Evolutionary conservation across 53 echinoderm and acorn worm genomes (phyloP), one percentile per base, ranked within the genome.

Genomic region (Zoroaster sp.): DNA sequence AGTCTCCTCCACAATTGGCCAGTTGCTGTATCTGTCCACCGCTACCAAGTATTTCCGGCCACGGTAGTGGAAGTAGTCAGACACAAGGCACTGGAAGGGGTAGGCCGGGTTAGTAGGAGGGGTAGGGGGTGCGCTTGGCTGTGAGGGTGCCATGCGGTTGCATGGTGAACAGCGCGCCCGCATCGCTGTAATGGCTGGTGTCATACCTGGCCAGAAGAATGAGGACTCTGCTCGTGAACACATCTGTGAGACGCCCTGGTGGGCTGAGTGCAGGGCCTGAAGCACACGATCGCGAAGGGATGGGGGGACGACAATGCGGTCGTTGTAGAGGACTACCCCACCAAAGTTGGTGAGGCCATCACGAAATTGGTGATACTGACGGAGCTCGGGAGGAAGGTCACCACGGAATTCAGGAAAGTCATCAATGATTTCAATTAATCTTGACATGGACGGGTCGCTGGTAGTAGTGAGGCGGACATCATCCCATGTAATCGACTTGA

Each of bases 181-280:
- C 77, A 69, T 66, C 28, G 42, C 23, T 1, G n/a, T n/a, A n/a
- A n/a, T n/a, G n/a, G n/a, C 93, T 5, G 86, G 51, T 28, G 86
- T 89, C 41, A 92, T 87, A 1, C 91, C 91, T 32, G 94, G 94
- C 91, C 89, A 91, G 43, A 94, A 94, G 43, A 89, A n/a, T 4
- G 89, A 94, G 6, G 86, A 54, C 25, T 91, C 91, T n/a, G 94
- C 86, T 31, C 89, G 53, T 1, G 94, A 80, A 35, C 36, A 45
- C 94, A 94, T 94, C 6, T 45, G 40, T 21, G 94, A 75, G 68
- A 94, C 72, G 0, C 91, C 91, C 71, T 91, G 91, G 55, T 91
- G 91, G 28, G 94, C 91, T 30, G 91, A 80, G 72, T n/a, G n/a
- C n/a, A n/a, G n/a, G n/a, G n/a, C n/a, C n/a, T n/a, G n/a, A n/a